Evolutionary conservation across 2,888 invertebrate species (phyloP).

Genomic region (Clitarchus hookeri): DNA sequence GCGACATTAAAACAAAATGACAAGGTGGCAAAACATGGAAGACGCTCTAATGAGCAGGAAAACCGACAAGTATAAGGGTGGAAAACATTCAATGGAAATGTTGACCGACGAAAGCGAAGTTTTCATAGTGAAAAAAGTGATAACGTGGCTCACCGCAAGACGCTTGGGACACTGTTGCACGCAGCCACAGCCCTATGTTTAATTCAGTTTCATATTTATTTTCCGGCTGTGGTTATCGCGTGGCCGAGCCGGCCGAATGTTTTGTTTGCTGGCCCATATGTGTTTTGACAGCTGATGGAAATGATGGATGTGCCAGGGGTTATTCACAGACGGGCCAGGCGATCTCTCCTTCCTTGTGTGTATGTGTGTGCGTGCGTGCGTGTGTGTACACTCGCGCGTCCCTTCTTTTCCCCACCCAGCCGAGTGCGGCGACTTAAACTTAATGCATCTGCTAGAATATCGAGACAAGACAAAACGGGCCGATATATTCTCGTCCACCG

Average conservation of each 20-base stretch:
- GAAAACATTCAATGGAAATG: too few relatives aligned
- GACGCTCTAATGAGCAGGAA: too few relatives aligned
- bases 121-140: too few relatives aligned
- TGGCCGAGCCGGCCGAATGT: not conserved
- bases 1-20: too few relatives aligned
- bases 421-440: too few relatives aligned
- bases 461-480: too few relatives aligned
- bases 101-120: too few relatives aligned
- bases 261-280: conserved; percentile 11
- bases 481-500: too few relatives aligned
- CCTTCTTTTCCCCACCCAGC: not conserved
- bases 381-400: not conserved
- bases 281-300: conserved; percentile 3
- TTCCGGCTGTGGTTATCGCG: not conserved
- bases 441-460: too few relatives aligned
- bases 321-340: not conserved
- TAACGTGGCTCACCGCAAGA: not conserved
- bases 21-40: too few relatives aligned
- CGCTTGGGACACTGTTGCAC: not conserved
- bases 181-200: not conserved
- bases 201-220: not conserved
- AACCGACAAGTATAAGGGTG: too few relatives aligned
- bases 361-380: not conserved
- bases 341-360: not conserved
- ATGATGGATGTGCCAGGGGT: not conserved